Evolutionary conservation across 2,888 invertebrate species (phyloP).

Genomic region (Caradrina clavipalpis): DNA sequence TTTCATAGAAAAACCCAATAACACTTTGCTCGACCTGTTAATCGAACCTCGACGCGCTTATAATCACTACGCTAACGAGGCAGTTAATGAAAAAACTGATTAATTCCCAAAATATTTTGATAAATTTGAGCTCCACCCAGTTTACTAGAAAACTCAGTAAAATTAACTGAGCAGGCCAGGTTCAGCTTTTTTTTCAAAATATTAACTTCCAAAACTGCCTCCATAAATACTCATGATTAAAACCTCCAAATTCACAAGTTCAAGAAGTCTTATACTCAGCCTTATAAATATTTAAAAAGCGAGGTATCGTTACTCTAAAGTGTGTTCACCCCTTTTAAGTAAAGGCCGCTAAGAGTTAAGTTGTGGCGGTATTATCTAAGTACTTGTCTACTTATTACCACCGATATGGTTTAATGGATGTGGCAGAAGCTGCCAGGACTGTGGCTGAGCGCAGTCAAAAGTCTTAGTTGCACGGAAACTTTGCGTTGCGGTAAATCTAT

Average conservation of each 20-base stretch:
- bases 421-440: conserved; percentile 2
- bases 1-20: too few relatives aligned
- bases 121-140: too few relatives aligned
- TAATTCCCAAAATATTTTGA: too few relatives aligned
- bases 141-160: too few relatives aligned
- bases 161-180: too few relatives aligned
- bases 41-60: too few relatives aligned
- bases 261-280: conserved; percentile 70
- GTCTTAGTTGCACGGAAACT: neutral
- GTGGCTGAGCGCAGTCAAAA: neutral
- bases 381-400: conserved; percentile 54
- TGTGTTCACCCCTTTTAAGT: conserved; percentile 90
- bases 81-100: too few relatives aligned
- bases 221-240: conserved; percentile 36
- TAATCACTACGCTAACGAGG: too few relatives aligned
- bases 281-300: conserved; percentile 80
- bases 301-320: conserved; percentile 80
- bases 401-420: conserved; percentile 41
- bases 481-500: neutral
- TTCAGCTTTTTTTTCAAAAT: neutral
- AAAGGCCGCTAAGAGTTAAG: conserved; percentile 85
- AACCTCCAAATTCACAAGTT: conserved; percentile 65
- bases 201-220: neutral
- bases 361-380: conserved; percentile 73
- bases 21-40: too few relatives aligned